Conservation (phyloP, 2,888 invertebrate species). For the Rugalucina vietnamica region DNA sequence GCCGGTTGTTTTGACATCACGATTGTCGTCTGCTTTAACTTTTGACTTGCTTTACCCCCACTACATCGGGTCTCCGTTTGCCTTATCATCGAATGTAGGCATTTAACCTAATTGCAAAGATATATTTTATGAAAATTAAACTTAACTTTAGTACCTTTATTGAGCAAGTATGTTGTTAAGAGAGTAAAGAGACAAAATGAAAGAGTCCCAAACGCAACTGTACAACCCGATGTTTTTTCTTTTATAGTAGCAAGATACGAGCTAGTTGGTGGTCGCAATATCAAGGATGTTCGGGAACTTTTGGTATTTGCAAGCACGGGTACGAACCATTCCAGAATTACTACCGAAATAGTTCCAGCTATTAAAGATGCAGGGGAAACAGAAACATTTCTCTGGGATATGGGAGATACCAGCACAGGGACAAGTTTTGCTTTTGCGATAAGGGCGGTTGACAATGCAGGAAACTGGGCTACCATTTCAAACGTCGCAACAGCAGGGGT, state of each 20-base stretch:
- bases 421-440: slow-evolving; percentile 65
- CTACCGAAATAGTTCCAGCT: not conserved
- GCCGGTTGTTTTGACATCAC: too few species aligned
- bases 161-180: too few species aligned
- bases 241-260: slow-evolving; percentile 10
- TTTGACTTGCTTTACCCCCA: too few species aligned
- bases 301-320: not conserved
- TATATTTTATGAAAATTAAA: too few species aligned
- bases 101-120: too few species aligned
- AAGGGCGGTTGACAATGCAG: slow-evolving; percentile 62
- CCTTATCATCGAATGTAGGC: too few species aligned
- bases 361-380: slow-evolving; percentile 6
- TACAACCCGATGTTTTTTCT: not conserved
- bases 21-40: too few species aligned
- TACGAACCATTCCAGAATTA: not conserved
- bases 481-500: slow-evolving; percentile 65
- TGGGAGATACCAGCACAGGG: not conserved
- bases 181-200: too few species aligned
- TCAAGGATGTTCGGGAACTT: slow-evolving; percentile 11
- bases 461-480: slow-evolving; percentile 63
- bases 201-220: not conserved
- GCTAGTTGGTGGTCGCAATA: not conserved
- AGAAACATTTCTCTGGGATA: slow-evolving; percentile 39
- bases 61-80: too few species aligned
- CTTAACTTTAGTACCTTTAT: too few species aligned